A percentile compares a stretch with the other conserved stretches of the same genome.
Conservation (phyloP, 1,140 invertebrate species). For the Oryzaephilus surinamensis region DNA sequence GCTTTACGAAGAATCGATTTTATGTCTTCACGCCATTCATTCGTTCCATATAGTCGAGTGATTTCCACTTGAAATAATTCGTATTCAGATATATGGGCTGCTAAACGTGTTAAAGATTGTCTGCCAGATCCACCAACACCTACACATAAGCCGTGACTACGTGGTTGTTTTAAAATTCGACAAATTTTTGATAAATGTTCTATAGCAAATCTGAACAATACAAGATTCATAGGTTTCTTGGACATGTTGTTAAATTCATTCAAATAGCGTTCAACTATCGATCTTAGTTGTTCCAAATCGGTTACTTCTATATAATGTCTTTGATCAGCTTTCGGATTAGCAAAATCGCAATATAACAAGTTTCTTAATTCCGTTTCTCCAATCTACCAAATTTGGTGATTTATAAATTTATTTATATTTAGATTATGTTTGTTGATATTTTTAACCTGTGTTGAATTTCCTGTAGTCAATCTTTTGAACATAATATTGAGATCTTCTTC, state of each 20-base stretch:
- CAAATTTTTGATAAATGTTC: conserved; percentile 89
- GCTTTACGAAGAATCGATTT: conserved; percentile 70
- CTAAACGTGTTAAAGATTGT: conserved; percentile 79
- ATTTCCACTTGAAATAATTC: conserved; percentile 89
- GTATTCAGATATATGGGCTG: conserved; percentile 88
- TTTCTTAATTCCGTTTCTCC: conserved; percentile 72
- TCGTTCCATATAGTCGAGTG: conserved; percentile 68
- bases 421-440: background rate
- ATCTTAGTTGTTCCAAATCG: conserved; percentile 70
- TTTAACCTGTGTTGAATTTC: too few species aligned
- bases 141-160: conserved; percentile 73
- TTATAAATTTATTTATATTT: background rate
- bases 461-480: conserved; percentile 35
- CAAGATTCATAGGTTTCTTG: conserved; percentile 95
- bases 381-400: conserved; percentile 38
- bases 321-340: conserved; percentile 83
- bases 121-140: conserved; percentile 88
- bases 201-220: conserved; percentile 88
- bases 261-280: conserved; percentile 82
- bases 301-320: conserved; percentile 81
- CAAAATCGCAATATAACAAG: conserved; percentile 91
- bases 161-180: conserved; percentile 82
- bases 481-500: conserved; percentile 38
- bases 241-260: conserved; percentile 93
- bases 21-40: conserved; percentile 87